Conservation (phyloP, 2,888 invertebrate species). For the Drosophila ochracea region DNA sequence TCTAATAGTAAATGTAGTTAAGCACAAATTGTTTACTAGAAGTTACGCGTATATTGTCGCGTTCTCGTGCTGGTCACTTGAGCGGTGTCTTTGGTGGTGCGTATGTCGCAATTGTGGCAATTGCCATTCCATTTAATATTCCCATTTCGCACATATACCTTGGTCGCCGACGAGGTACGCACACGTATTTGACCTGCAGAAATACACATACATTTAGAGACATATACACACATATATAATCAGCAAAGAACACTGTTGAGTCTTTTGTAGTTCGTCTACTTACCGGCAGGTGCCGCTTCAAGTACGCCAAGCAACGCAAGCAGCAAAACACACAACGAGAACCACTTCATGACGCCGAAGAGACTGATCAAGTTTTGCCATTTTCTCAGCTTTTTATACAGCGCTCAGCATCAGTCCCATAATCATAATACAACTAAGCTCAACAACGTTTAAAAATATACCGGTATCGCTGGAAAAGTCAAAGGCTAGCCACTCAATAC, state of each 20-base stretch:
- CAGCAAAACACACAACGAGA: constrained; percentile 29
- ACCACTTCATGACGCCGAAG: constrained; percentile 38
- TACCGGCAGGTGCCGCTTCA: constrained; percentile 46
- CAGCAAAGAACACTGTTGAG: neutral
- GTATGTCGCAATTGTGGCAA: constrained; percentile 54
- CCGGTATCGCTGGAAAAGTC: constrained; percentile 12
- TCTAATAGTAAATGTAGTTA: neutral
- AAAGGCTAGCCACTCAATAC: constrained; percentile 11
- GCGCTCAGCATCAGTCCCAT: neutral
- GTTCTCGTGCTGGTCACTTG: constrained; percentile 36
- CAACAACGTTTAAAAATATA: constrained; percentile 4
- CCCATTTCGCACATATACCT: constrained; percentile 37
- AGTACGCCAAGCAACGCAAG: constrained; percentile 28
- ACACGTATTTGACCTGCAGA: constrained; percentile 37
- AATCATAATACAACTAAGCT: neutral
- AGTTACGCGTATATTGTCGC: constrained; percentile 5
- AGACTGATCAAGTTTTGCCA: constrained; percentile 19
- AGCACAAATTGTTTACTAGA: constrained; percentile 7
- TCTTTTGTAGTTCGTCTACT: neutral
- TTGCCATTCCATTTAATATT: constrained; percentile 50
- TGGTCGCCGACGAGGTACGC: neutral
- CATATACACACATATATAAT: neutral
- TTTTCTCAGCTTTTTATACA: constrained; percentile 28
- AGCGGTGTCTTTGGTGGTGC: constrained; percentile 46
- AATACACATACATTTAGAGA: neutral